These are phyloP conservation scores for Micromesistius poutassou DNA, from an alignment of 2,797 vertebrate genomes.

Conservation along the genomic window DNA sequence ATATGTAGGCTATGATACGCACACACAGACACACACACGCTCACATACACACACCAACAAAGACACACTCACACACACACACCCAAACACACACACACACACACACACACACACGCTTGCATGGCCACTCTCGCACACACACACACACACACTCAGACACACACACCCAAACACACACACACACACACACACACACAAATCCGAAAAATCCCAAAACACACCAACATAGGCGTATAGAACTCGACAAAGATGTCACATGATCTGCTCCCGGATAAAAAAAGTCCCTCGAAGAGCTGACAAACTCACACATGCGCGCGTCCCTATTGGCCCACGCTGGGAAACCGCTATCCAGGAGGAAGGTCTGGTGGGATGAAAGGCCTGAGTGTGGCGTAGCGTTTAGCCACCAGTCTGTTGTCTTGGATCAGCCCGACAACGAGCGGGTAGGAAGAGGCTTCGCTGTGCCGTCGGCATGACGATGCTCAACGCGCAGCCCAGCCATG, in stretches of 20 bases:
- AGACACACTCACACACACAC: background rate
- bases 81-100: too few relatives aligned
- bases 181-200: too few relatives aligned
- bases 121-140: too few relatives aligned
- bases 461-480: slow-evolving; percentile 10
- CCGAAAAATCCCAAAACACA: too few relatives aligned
- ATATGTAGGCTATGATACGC: background rate
- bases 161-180: slow-evolving; percentile 1
- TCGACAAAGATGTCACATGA: too few relatives aligned
- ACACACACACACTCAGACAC: background rate
- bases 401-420: slow-evolving; percentile 8
- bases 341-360: slow-evolving; percentile 38
- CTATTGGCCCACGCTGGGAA: slow-evolving; percentile 6
- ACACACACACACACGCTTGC: too few relatives aligned
- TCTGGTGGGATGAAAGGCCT: slow-evolving; percentile 54
- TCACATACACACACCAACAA: too few relatives aligned
- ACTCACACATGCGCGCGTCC: too few relatives aligned
- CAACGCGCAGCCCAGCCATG: slow-evolving; percentile 2
- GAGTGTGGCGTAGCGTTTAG: slow-evolving; percentile 29
- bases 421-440: slow-evolving; percentile 40
- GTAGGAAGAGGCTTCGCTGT: slow-evolving; percentile 30
- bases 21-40: slow-evolving; percentile 2
- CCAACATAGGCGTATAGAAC: too few relatives aligned
- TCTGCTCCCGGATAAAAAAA: too few relatives aligned
- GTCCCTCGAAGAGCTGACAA: too few relatives aligned